These are phyloP conservation scores for Halictus quadricinctus DNA, from an alignment of 2,888 invertebrate species.

Conservation along the genomic window DNA sequence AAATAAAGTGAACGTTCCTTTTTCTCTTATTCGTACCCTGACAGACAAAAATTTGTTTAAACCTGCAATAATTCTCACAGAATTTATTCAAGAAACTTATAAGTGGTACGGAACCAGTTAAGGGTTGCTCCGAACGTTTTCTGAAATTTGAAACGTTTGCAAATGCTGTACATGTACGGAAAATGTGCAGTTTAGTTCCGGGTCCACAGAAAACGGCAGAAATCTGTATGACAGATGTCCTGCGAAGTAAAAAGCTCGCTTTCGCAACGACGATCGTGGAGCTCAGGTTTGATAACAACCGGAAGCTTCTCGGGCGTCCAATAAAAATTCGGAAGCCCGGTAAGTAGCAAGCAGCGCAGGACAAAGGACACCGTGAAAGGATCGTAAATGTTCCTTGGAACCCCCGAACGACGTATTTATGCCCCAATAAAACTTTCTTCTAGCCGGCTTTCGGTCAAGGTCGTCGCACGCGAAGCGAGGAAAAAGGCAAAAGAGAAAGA, in stretches of 20 bases:
- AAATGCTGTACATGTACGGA: not conserved
- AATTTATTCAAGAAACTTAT: too few species aligned
- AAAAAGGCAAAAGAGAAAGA: constrained; percentile 39
- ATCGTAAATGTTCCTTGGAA: constrained; percentile 59
- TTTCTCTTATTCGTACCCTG: too few species aligned
- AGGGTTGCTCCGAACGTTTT: not conserved
- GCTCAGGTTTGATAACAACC: not conserved
- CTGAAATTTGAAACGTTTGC: not conserved
- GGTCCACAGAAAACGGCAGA: not conserved
- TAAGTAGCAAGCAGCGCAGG: constrained; percentile 34
- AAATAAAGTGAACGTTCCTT: too few species aligned
- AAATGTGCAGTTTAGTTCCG: not conserved
- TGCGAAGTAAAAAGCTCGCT: not conserved
- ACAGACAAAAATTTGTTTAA: too few species aligned
- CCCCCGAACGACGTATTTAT: constrained; percentile 64
- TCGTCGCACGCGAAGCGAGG: not conserved
- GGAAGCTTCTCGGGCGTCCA: constrained; percentile 24
- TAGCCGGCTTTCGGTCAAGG: constrained; percentile 62
- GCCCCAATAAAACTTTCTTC: constrained; percentile 71
- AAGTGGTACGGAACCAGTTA: too few species aligned
- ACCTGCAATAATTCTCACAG: too few species aligned
- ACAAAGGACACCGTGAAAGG: constrained; percentile 57
- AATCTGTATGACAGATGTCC: not conserved
- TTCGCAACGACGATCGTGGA: not conserved
- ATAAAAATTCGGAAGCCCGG: constrained; percentile 68